Percentiles rank a stretch among this genome's conserved stretches.
Conservation (phyloP, 1,140 invertebrate genomes). For the Drosophila suzukii region DNA sequence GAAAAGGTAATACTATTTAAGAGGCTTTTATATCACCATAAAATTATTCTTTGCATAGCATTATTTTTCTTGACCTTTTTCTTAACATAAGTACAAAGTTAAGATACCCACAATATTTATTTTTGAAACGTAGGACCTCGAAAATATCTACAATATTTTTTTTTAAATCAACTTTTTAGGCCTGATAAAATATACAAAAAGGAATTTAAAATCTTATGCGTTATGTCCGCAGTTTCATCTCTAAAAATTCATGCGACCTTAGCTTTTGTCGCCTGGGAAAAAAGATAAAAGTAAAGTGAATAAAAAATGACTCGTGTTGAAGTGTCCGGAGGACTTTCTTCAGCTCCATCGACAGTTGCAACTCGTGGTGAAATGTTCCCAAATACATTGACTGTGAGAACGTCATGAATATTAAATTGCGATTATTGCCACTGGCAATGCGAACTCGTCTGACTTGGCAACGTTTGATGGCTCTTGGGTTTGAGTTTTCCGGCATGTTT, state of each 20-base stretch:
- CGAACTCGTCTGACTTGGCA: slow-evolving; percentile 39
- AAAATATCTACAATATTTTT: too few species aligned
- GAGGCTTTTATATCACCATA: too few species aligned
- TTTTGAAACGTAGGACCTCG: too few species aligned
- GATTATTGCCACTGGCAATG: slow-evolving; percentile 79
- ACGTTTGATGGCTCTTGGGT: slow-evolving; percentile 17
- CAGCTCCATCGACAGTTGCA: slow-evolving; percentile 39
- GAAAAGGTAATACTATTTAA: too few species aligned
- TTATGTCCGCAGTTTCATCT: not conserved
- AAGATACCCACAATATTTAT: too few species aligned
- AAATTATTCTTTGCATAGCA: too few species aligned
- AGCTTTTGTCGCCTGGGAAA: slow-evolving; percentile 41
- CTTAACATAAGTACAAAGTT: too few species aligned
- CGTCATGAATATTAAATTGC: slow-evolving; percentile 82
- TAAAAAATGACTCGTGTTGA: slow-evolving; percentile 33
- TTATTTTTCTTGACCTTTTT: too few species aligned
- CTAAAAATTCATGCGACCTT: not conserved
- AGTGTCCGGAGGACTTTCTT: slow-evolving; percentile 18
- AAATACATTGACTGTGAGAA: slow-evolving; percentile 76
- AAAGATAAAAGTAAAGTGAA: slow-evolving; percentile 25
- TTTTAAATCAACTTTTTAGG: too few species aligned
- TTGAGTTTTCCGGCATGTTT: slow-evolving; percentile 17
- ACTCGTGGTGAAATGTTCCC: slow-evolving; percentile 56
- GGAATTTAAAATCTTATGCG: not conserved
- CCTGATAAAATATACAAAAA: too few species aligned